phyloP scores from a whole-genome alignment of 2,888 invertebrate genomes.

The Achlya flavicornis region DNA sequence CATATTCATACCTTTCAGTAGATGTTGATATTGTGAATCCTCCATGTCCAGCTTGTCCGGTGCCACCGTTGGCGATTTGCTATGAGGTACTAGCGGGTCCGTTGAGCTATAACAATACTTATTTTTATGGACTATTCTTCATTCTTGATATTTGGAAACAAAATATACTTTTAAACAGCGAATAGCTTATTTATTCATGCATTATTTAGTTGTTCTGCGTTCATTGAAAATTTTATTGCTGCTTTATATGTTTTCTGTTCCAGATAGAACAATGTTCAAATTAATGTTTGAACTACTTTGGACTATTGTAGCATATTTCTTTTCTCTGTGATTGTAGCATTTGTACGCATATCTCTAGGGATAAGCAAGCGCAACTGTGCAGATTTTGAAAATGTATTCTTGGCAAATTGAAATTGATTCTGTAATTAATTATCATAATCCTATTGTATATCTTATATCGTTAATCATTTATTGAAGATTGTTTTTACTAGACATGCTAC shows the following conservation, averaged over 20 bases:
- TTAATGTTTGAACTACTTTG: too few species aligned
- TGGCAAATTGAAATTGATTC: too few species aligned
- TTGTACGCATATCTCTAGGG: too few species aligned
- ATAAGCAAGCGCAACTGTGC: too few species aligned
- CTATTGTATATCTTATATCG: neutral
- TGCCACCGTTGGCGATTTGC: conserved; percentile 76
- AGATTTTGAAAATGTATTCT: too few species aligned
- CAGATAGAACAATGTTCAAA: too few species aligned
- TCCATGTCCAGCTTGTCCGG: conserved; percentile 63
- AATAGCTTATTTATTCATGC: conserved; percentile 23
- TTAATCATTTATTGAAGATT: neutral
- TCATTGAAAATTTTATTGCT: too few species aligned
- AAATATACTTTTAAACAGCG: neutral
- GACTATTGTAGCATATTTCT: too few species aligned
- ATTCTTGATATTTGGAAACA: neutral
- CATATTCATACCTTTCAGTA: conserved; percentile 75
- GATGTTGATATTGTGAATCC: conserved; percentile 82
- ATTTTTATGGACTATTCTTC: neutral
- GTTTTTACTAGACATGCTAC: conserved; percentile 42
- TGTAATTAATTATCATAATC: too few species aligned
- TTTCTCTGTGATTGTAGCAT: too few species aligned
- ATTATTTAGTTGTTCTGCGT: neutral
- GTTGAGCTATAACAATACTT: conserved; percentile 65
- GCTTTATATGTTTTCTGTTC: too few species aligned
- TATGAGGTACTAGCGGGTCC: conserved; percentile 76